A percentile compares a stretch with the other conserved stretches of the same genome.
Evolutionary conservation across 2,113 vertebrate species (phyloP).

Genomic region (Poicephalus gulielmi): DNA sequence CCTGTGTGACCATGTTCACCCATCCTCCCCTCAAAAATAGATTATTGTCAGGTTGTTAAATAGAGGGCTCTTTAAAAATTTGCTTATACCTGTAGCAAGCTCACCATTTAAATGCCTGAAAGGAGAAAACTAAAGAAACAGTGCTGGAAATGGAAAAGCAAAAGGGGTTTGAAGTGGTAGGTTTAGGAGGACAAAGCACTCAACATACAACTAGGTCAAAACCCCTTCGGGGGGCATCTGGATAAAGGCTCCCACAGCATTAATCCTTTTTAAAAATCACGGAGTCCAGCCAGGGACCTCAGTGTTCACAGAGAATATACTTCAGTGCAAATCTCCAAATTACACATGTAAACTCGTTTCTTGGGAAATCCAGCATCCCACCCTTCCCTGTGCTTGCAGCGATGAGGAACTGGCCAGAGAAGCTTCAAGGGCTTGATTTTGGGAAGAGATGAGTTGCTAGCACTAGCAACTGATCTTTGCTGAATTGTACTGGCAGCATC

Average conservation of each 20-base stretch:
- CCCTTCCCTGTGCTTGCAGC: background rate
- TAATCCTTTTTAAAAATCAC: slow-evolving; percentile 31
- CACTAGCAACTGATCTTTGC: background rate
- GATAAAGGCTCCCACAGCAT: background rate
- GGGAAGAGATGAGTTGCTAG: background rate
- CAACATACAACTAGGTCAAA: background rate
- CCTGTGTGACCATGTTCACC: rapidly evolving
- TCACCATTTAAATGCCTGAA: slow-evolving; percentile 35
- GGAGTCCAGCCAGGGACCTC: background rate
- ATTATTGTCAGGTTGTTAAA: slow-evolving; percentile 1
- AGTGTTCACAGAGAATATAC: background rate
- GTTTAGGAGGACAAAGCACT: slow-evolving; percentile 2
- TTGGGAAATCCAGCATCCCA: background rate
- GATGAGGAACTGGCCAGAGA: background rate
- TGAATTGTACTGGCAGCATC: background rate
- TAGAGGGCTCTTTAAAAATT: background rate
- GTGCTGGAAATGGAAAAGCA: background rate
- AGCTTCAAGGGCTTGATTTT: background rate
- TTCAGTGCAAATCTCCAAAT: background rate
- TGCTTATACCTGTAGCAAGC: background rate
- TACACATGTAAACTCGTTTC: background rate
- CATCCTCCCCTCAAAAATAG: background rate
- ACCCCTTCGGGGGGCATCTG: background rate
- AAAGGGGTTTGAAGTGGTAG: background rate
- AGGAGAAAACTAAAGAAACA: background rate